These are phyloP conservation scores for Seriola dumerili DNA, from an alignment of 2,113 vertebrate species.

Conservation along the genomic window DNA sequence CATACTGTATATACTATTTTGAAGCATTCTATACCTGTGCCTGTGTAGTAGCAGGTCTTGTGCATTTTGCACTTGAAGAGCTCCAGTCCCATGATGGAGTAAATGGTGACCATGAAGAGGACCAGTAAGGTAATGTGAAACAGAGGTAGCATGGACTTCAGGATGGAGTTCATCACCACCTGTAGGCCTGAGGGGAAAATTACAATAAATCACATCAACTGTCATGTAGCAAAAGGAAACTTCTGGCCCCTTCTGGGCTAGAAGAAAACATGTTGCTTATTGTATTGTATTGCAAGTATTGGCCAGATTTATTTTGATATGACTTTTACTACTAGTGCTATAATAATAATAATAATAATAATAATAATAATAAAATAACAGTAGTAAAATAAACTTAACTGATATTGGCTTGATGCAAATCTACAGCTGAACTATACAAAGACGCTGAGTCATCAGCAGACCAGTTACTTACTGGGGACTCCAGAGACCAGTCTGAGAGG, in stretches of 20 bases:
- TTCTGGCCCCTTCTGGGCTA: too few relatives aligned
- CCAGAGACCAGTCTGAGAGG: slow-evolving; percentile 95
- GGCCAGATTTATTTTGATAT: too few relatives aligned
- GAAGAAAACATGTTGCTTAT: too few relatives aligned
- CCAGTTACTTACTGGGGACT: slow-evolving; percentile 94
- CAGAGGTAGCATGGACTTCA: slow-evolving; percentile 93
- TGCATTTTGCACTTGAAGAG: slow-evolving; percentile 98
- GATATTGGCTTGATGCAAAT: too few relatives aligned
- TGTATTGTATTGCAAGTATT: too few relatives aligned
- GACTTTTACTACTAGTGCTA: too few relatives aligned
- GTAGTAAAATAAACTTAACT: too few relatives aligned
- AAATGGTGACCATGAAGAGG: slow-evolving; percentile 96
- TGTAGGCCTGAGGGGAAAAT: slow-evolving; percentile 87
- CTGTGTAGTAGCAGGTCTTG: slow-evolving; percentile 92
- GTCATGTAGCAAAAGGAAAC: background rate
- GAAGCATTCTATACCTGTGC: slow-evolving; percentile 83
- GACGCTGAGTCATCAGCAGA: slow-evolving; percentile 51
- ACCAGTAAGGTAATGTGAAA: slow-evolving; percentile 93
- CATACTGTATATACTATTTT: background rate
- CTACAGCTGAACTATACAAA: too few relatives aligned
- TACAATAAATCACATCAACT: background rate
- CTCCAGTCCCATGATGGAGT: slow-evolving; percentile 93
- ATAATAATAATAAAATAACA: background rate
- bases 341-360: background rate
- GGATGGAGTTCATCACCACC: slow-evolving; percentile 95